Evolutionary conservation across 2,797 vertebrate genomes (phyloP).

Genomic region (Gallinago stenura): DNA sequence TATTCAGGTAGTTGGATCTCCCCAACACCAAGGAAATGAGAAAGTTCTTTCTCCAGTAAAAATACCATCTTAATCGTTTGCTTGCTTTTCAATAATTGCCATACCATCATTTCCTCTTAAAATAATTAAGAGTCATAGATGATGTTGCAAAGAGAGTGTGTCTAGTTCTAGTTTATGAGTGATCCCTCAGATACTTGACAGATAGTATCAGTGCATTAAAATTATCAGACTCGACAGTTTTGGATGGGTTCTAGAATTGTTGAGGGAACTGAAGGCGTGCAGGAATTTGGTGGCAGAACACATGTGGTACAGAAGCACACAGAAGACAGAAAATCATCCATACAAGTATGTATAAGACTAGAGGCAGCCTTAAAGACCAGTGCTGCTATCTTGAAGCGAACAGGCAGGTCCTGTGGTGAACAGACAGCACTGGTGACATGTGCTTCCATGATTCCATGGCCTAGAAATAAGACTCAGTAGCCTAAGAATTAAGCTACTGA

Average conservation of each 20-base stretch:
- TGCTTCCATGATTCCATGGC: neutral
- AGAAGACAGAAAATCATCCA: neutral
- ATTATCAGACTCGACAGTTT: neutral
- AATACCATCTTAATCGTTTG: neutral
- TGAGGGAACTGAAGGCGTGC: neutral
- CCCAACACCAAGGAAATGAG: neutral
- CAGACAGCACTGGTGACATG: neutral
- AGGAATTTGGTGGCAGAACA: neutral
- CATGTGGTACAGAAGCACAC: neutral
- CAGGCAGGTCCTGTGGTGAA: neutral
- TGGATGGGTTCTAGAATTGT: neutral
- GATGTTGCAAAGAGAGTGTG: neutral
- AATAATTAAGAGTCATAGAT: neutral
- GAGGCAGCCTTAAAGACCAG: neutral
- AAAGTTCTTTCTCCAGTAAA: neutral
- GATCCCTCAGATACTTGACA: neutral
- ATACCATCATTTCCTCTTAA: neutral
- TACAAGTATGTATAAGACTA: neutral
- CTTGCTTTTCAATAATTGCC: neutral
- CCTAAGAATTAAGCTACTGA: neutral
- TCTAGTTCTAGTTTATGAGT: neutral
- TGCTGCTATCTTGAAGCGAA: neutral
- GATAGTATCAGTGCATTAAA: neutral
- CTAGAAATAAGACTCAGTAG: neutral
- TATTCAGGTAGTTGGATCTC: neutral